These are phyloP conservation scores for Octopus sinensis DNA, from an alignment of 1,140 invertebrate genomes.

Conservation along the genomic window DNA sequence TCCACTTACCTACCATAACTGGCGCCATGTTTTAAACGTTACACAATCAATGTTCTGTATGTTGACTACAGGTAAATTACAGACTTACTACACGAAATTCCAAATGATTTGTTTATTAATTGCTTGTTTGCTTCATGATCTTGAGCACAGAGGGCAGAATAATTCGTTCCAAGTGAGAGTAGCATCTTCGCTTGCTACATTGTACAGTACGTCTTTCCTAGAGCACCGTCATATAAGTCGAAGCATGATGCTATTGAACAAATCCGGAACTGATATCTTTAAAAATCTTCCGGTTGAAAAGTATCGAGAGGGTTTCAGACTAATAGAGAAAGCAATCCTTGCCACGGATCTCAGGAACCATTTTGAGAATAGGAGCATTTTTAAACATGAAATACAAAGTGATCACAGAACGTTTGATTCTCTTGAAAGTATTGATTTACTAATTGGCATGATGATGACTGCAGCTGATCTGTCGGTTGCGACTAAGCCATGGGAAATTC, in stretches of 20 bases:
- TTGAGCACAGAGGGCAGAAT: constrained; percentile 49
- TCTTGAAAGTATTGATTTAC: neutral
- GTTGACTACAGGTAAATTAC: constrained; percentile 59
- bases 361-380: neutral
- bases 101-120: constrained; percentile 41
- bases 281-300: neutral
- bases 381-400: neutral
- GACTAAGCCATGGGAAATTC: constrained; percentile 42
- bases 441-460: constrained; percentile 36
- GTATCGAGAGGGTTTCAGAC: neutral
- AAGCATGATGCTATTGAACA: neutral
- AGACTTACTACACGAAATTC: constrained; percentile 20
- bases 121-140: constrained; percentile 46
- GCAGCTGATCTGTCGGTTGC: constrained; percentile 40
- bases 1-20: constrained; percentile 94
- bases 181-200: constrained; percentile 51
- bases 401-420: neutral
- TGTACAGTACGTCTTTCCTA: neutral
- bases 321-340: neutral
- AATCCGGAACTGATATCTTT: neutral
- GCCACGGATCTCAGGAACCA: neutral
- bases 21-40: constrained; percentile 91
- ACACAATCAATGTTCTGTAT: constrained; percentile 95
- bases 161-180: constrained; percentile 43
- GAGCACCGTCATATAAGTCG: neutral